These are phyloP conservation scores for Melanotaenia pygmaea DNA, from an alignment of 2,797 vertebrate species.

Conservation along the genomic window DNA sequence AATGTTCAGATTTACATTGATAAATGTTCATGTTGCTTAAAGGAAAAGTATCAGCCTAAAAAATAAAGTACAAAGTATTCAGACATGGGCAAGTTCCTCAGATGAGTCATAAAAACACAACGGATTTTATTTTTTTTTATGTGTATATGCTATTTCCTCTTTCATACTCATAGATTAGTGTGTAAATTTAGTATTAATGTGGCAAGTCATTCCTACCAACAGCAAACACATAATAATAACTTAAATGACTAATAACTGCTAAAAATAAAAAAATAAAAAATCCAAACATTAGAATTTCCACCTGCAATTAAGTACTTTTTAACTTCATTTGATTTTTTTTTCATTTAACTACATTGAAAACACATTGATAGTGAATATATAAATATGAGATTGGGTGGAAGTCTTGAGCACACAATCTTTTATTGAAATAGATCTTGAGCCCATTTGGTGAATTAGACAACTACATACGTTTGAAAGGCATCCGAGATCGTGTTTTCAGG, in stretches of 20 bases:
- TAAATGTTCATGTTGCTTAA: not conserved
- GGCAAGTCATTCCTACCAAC: no score
- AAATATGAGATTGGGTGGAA: not conserved
- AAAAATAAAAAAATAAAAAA: not conserved
- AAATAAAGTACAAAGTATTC: not conserved
- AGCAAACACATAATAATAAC: no score
- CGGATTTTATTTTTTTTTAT: not conserved
- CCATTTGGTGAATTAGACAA: not conserved
- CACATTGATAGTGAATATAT: not conserved
- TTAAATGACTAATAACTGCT: no score
- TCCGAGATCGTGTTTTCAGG: constrained; percentile 85
- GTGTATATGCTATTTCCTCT: no score
- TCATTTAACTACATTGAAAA: not conserved
- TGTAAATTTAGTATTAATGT: no score
- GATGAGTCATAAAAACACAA: not conserved
- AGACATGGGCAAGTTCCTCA: not conserved
- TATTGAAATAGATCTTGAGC: not conserved
- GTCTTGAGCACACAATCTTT: not conserved
- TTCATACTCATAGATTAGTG: no score
- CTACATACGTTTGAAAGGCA: constrained; percentile 91
- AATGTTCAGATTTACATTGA: not conserved
- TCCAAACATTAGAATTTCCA: no score
- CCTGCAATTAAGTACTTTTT: no score
- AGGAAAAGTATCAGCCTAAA: not conserved
- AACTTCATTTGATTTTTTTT: not conserved